Evolutionary conservation across 35 echinoderm and acorn worm species (phyloP).

Genomic region (Hemicentrotus pulcherrimus): DNA sequence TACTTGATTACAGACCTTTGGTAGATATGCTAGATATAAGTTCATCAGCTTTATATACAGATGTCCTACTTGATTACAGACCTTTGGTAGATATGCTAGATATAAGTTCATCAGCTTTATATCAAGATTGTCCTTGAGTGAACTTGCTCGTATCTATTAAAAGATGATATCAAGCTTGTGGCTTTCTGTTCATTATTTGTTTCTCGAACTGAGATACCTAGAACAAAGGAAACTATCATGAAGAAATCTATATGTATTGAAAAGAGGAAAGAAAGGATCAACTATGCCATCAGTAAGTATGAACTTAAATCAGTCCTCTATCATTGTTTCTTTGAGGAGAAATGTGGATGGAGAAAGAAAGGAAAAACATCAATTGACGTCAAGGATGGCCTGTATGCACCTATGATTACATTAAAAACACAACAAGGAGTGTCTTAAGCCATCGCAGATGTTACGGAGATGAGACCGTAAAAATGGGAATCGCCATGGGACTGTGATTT

Average conservation of each 20-base stretch:
- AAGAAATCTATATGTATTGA: not conserved
- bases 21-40: not conserved
- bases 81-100: not conserved
- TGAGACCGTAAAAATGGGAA: not conserved
- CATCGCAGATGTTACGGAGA: not conserved
- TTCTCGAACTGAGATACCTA: not conserved
- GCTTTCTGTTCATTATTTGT: not conserved
- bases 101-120: not conserved
- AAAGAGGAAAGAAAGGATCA: not conserved
- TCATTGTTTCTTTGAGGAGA: not conserved
- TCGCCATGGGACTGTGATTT: not conserved
- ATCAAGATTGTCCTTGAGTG: not conserved
- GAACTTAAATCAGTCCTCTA: not conserved
- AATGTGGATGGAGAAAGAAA: not conserved
- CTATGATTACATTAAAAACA: constrained; percentile 5
- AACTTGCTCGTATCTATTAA: not conserved
- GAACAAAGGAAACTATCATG: not conserved
- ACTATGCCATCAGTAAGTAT: not conserved
- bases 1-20: not conserved
- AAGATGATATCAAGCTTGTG: not conserved
- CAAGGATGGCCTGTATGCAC: not conserved
- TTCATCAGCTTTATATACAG: not conserved
- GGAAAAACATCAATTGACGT: constrained; percentile 12
- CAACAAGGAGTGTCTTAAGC: not conserved
- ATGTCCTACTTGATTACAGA: not conserved